These are phyloP conservation scores for Anthopleura sola DNA, from an alignment of 64 coral and sea anemone species.

Conservation along the genomic window DNA sequence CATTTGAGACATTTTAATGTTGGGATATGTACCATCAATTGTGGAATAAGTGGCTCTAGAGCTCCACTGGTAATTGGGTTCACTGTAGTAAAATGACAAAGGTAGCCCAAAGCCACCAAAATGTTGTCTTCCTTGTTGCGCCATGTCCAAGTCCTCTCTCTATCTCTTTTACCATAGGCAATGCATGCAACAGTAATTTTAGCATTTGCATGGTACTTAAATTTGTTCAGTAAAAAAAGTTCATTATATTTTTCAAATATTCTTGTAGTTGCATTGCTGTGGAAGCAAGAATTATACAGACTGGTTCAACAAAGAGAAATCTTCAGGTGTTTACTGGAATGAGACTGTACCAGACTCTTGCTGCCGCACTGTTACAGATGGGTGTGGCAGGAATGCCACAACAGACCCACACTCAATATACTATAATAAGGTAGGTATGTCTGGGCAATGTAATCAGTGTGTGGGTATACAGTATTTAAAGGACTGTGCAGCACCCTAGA, in stretches of 20 bases:
- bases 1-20: background rate
- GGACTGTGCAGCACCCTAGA: no score
- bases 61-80: background rate
- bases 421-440: background rate
- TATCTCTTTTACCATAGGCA: no score
- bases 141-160: no score
- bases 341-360: conserved; percentile 77
- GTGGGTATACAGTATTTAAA: no score
- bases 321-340: conserved; percentile 22
- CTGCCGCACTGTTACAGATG: conserved; percentile 27
- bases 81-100: background rate
- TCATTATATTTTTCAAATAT: background rate
- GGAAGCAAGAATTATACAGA: conserved; percentile 84
- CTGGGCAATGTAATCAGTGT: background rate
- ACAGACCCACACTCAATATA: conserved; percentile 21
- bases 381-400: conserved; percentile 49
- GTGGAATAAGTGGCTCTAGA: no score
- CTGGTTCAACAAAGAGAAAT: conserved; percentile 69
- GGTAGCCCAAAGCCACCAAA: background rate
- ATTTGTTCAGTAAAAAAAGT: background rate
- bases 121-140: no score
- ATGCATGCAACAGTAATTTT: background rate
- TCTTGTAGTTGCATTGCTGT: conserved; percentile 74
- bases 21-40: no score
- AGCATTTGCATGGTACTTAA: background rate